Conservation (phyloP, 1,140 invertebrate species). For the Drosophila sturtevanti region DNA sequence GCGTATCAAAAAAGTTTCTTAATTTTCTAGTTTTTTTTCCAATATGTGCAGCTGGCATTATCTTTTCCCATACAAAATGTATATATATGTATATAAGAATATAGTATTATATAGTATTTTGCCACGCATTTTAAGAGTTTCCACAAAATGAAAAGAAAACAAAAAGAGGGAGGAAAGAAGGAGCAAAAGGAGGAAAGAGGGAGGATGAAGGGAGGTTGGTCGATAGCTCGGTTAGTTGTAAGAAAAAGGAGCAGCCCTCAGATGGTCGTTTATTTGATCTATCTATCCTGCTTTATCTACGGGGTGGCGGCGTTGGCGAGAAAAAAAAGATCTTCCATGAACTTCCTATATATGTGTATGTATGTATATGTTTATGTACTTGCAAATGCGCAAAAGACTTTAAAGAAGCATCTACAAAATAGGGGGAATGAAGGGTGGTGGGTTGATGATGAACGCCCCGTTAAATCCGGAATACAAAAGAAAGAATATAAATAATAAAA, state of each 20-base stretch:
- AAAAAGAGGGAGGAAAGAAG: conserved; percentile 1
- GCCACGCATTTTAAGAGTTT: background rate
- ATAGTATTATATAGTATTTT: background rate
- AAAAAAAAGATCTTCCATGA: background rate
- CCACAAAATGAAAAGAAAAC: too few species aligned
- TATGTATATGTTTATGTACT: too few species aligned
- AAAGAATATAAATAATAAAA: conserved; percentile 4
- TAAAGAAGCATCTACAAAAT: background rate
- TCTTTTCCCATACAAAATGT: conserved; percentile 1
- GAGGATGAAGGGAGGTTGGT: background rate
- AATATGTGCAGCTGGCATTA: conserved; percentile 48
- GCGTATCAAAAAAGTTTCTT: conserved; percentile 36
- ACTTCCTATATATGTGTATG: too few species aligned
- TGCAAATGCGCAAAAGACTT: conserved; percentile 1
- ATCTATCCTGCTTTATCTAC: background rate
- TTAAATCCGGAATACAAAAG: conserved; percentile 58
- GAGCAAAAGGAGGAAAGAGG: background rate
- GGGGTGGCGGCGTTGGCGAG: conserved; percentile 5
- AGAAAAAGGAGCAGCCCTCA: conserved; percentile 3
- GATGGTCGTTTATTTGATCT: too few species aligned
- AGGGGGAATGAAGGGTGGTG: conserved; percentile 1
- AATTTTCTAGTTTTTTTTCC: background rate
- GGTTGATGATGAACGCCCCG: conserved; percentile 21
- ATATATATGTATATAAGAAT: background rate
- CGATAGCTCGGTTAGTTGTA: background rate